phyloP scores from a whole-genome alignment of 2,797 vertebrate genomes.

The Pempheris klunzingeri region DNA sequence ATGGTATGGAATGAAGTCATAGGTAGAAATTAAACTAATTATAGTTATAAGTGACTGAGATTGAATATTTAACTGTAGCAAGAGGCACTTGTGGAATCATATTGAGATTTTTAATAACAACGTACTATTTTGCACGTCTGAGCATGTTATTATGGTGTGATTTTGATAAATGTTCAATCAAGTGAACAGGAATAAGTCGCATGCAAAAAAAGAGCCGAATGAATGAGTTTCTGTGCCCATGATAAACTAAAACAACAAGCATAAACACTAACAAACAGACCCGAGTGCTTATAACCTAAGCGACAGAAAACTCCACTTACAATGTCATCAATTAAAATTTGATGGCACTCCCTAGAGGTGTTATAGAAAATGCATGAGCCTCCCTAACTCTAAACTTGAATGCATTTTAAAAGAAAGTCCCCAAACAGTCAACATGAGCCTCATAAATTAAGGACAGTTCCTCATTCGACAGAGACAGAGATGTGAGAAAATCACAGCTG shows the following conservation, averaged over 20 bases:
- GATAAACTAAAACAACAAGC: not conserved
- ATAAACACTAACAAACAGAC: conserved; percentile 38
- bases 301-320: conserved; percentile 55
- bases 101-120: not conserved
- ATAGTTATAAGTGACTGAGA: conserved; percentile 2
- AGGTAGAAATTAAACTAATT: not conserved
- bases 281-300: conserved; percentile 35
- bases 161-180: conserved; percentile 2
- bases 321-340: conserved; percentile 58
- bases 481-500: conserved; percentile 27
- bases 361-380: conserved; percentile 55
- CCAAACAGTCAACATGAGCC: conserved; percentile 9
- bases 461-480: conserved; percentile 31
- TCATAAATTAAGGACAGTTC: conserved; percentile 52
- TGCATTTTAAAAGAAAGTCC: conserved; percentile 21
- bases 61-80: not conserved
- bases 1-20: not conserved
- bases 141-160: conserved; percentile 2
- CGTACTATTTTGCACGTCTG: not conserved
- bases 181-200: conserved; percentile 1
- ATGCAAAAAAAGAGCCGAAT: not conserved
- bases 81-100: not conserved
- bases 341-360: conserved; percentile 37
- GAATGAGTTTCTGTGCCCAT: conserved; percentile 17
- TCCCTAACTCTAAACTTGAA: conserved; percentile 32